Evolutionary conservation across 2,888 invertebrate genomes (phyloP), one percentile per base, ranked within the genome.

Genomic region (Linnaemya tessellans): DNA sequence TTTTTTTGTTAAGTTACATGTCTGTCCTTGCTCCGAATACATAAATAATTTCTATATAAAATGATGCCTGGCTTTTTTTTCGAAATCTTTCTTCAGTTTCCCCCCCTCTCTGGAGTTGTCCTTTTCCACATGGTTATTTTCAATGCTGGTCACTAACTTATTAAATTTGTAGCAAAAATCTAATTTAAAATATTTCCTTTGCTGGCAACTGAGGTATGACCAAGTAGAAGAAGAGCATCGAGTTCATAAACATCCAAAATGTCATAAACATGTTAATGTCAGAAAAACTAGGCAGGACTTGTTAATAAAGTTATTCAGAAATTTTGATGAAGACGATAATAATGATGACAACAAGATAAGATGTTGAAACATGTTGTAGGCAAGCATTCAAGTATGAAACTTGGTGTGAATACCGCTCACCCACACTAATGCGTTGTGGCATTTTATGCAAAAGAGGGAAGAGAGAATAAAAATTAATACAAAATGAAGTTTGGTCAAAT

Each of bases 221-320:
- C 8, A 43, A 25, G 5, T 15, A 58, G 46, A 10, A 4, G 41
- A 5, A 9, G 9, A 60, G 35, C 46, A 49, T 18, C 35, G 51
- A 54, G 75, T 20, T 43, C 30, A 15, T 43, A 71, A 71, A 51
- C 70, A 73, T 51, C 18, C 75, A 65, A 84, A 80, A 75, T 77
- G 77, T 77, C 80, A 80, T 78, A 77, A 84, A 68, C 84, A 77
- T 84, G 80, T 84, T 74, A 74, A 64, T 80, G 68, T 79, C 74
- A 62, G 9, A n/a, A 62, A 38, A 64, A 75, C 51, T 58, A 79
- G 18, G 20, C 43, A 43, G 73, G 51, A 56, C 56, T 68, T 75
- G 79, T 79, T 79, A 79, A 70, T 75, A 60, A 64, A 80, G 58
- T 82, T 65, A 18, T 70, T 56, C 60, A 62, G 13, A 71, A 64